Evolutionary conservation across 1,140 invertebrate species (phyloP).

Genomic region (Drosophila elegans): DNA sequence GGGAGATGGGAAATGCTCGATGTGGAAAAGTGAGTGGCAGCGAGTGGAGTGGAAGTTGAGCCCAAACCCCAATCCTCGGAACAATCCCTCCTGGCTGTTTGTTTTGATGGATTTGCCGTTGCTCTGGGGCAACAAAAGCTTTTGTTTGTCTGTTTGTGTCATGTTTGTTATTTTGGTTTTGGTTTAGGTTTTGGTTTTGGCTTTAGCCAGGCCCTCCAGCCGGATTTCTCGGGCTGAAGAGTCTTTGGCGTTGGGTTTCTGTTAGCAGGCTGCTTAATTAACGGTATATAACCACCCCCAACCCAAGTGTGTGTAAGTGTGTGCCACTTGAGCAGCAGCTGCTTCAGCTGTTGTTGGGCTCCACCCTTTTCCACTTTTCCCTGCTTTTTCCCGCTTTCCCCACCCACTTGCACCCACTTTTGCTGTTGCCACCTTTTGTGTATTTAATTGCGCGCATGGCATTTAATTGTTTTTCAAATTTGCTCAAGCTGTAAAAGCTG

Average conservation of each 20-base stretch:
- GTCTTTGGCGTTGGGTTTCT: conserved; percentile 48
- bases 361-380: conserved; percentile 29
- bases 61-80: conserved; percentile 43
- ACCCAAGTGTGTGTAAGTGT: conserved; percentile 9
- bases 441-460: conserved; percentile 83
- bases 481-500: conserved; percentile 76
- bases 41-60: conserved; percentile 39
- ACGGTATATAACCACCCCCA: conserved; percentile 66
- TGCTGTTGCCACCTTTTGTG: conserved; percentile 80
- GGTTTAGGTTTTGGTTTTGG: conserved; percentile 35
- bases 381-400: not conserved
- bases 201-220: conserved; percentile 26
- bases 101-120: conserved; percentile 82
- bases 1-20: conserved; percentile 8
- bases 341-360: conserved; percentile 16
- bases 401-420: conserved; percentile 1
- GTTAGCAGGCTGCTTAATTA: conserved; percentile 74
- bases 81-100: conserved; percentile 72
- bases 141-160: conserved; percentile 80
- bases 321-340: conserved; percentile 69
- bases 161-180: conserved; percentile 64
- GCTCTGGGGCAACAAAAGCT: conserved; percentile 57
- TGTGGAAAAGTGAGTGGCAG: conserved; percentile 22
- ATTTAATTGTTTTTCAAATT: conserved; percentile 84
- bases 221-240: conserved; percentile 40